phyloP scores from a whole-genome alignment of 2,888 invertebrate species.

The Drosophila crucigera region DNA sequence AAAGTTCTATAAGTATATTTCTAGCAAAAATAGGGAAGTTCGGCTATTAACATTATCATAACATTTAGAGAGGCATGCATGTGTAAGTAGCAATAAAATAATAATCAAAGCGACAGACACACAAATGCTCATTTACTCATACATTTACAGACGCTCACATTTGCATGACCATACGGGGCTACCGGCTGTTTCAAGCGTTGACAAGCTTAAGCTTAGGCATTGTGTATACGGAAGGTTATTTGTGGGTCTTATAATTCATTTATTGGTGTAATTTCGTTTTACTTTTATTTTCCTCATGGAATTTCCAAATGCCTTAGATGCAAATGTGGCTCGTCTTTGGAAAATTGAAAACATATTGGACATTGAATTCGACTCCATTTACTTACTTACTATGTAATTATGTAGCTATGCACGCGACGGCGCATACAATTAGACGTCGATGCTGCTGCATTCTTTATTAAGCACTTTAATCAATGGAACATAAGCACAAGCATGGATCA shows the following conservation, averaged over 20 bases:
- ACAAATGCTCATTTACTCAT: slow-evolving; percentile 19
- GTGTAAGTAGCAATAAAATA: slow-evolving; percentile 67
- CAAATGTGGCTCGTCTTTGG: slow-evolving; percentile 33
- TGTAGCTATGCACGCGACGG: slow-evolving; percentile 52
- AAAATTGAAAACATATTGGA: slow-evolving; percentile 79
- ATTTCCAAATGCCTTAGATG: slow-evolving; percentile 65
- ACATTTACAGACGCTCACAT: slow-evolving; percentile 42
- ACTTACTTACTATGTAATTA: too few relatives aligned
- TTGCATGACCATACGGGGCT: slow-evolving; percentile 67
- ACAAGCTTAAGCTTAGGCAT: slow-evolving; percentile 58
- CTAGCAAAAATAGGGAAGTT: slow-evolving; percentile 63
- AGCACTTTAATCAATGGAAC: slow-evolving; percentile 67
- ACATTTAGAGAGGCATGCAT: slow-evolving; percentile 45
- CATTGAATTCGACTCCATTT: slow-evolving; percentile 53
- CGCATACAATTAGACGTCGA: slow-evolving; percentile 61
- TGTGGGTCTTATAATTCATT: slow-evolving; percentile 78
- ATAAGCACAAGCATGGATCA: slow-evolving; percentile 64
- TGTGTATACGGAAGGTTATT: slow-evolving; percentile 58
- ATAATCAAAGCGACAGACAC: slow-evolving; percentile 64
- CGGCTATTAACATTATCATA: slow-evolving; percentile 77
- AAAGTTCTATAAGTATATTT: slow-evolving; percentile 69
- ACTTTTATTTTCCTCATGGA: slow-evolving; percentile 74
- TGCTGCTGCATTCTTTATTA: slow-evolving; percentile 68
- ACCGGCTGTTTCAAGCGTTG: slow-evolving; percentile 50
- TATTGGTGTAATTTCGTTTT: slow-evolving; percentile 80